Conservation (phyloP, 2,888 invertebrate species). For the Loripinus fragilis region DNA sequence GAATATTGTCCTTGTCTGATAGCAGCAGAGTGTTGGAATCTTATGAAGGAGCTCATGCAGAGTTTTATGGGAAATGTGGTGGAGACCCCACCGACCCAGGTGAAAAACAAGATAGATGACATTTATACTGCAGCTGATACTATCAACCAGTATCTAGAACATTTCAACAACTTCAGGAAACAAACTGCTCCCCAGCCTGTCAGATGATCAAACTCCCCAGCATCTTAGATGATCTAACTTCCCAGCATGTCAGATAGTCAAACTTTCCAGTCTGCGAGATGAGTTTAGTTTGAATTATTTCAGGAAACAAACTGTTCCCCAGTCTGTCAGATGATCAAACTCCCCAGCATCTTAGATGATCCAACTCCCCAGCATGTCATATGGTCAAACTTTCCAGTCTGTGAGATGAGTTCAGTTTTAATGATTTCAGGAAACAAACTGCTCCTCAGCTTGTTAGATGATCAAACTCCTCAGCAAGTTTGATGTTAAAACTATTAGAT, state of each 20-base stretch:
- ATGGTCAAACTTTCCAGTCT: too few relatives aligned
- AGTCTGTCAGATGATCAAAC: slow-evolving; percentile 49
- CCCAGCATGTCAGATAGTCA: not conserved
- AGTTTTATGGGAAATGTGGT: slow-evolving; percentile 93
- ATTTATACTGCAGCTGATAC: slow-evolving; percentile 96
- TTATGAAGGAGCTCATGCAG: slow-evolving; percentile 95
- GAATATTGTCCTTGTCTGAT: slow-evolving; percentile 96
- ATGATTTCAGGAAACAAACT: too few relatives aligned
- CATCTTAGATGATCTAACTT: too few relatives aligned
- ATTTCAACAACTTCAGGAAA: slow-evolving; percentile 95
- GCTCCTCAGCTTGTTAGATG: too few relatives aligned
- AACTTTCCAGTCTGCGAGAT: too few relatives aligned
- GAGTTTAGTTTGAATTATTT: too few relatives aligned
- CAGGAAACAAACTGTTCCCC: slow-evolving; percentile 86
- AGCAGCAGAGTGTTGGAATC: slow-evolving; percentile 94
- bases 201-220: too few relatives aligned
- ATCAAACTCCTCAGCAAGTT: too few relatives aligned
- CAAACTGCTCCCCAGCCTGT: slow-evolving; percentile 52
- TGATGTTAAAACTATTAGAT: too few relatives aligned
- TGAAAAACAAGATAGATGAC: slow-evolving; percentile 91
- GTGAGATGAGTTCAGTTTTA: too few relatives aligned
- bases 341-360: too few relatives aligned
- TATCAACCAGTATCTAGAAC: slow-evolving; percentile 96
- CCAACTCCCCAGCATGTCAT: not conserved
- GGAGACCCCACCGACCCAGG: slow-evolving; percentile 86